Evolutionary conservation across 2,113 vertebrate species (phyloP), one percentile per base, ranked within the genome.

Genomic region (Eurypyga helias): DNA sequence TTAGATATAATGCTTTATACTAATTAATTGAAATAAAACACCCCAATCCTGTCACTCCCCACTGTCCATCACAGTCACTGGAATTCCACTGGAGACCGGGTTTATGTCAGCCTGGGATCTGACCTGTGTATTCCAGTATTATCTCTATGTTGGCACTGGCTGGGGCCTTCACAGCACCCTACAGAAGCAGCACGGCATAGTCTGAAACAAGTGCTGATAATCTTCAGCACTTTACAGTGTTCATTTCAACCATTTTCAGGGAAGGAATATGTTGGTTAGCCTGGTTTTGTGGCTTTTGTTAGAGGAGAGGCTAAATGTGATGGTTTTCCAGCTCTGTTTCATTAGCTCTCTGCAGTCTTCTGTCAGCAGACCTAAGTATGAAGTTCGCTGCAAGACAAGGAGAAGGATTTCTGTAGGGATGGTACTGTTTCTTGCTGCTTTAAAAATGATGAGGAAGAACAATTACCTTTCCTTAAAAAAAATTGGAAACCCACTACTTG

Each of bases 11-110:
- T 77, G 82, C 77, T 96, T 94, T 91, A 10, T 75, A 26, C 58
- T 55, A 23, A 38, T 96, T 76, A 26, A 90, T 62, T 92, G 97
- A 91, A 97, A 96, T 79, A 96, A 95, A 95, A 92, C 80, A 72
- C 79, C 84, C 77, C 60, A 5, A 1, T 33, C 16, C 34, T 61
- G 31, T 13, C 41, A 4, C 48, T 73, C 26, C 69, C 11, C 19
- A 0, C 67, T 52, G 54, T 21, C 71, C 52, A 6, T n/a, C 11
- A 7, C 31, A 72, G 62, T 15, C 69, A 3, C 38, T 2, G 13
- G 55, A 34, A 70, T 86, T 28, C n/a, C 38, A 16, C 65, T 29
- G 85, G 51, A 29, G 49, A 13, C 31, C 6, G 43, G 83, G 28
- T 93, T 84, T 34, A 23, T 7, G 3, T 29, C 76, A 80, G 64